Base-by-base conservation (phyloP, 2,797 vertebrate genomes). In the Carapus acus region DNA sequence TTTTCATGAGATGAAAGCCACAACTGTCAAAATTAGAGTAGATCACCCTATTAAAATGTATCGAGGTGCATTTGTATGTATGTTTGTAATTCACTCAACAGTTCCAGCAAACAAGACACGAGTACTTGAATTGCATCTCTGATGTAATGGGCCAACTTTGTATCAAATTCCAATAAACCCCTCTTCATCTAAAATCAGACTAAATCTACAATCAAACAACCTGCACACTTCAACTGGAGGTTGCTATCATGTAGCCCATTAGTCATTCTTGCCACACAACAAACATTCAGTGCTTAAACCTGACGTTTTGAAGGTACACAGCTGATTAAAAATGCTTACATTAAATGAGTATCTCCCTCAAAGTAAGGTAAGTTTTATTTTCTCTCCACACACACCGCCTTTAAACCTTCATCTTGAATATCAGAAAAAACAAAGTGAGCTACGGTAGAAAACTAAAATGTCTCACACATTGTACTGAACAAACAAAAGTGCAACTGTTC, bases 391-490 rank as follows among this genome's bases (percentile, higher is more conserved):
- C 4, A 27, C 2, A 34, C 19, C 34, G 36, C 29, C 16, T 62
- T 60, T 43, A 68, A 58, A 7, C 65, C 77, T 81, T 80, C 79
- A 80, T 82, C 49, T 81, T 27, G 6, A 53, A 69, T 39, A 54
- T 46, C 56, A 52, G 15, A 34, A 16, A 6, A 43, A n/a, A 49
- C 61, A 56, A 33, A n/a, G 34, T 11, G 1, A n/a, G 43, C 7
- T 15, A 45, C 21, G 2, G 44, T 24, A 58, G 5, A 42, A 37
- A 65, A 36, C 2, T 52, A 56, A 43, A 13, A n/a, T 34, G 37
- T 60, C 42, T 34, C 24, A 60, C 36, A 50, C 19, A 67, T 40
- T 24, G 62, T 43, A 36, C 44, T 18, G 44, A 57, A 58, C 65
- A 6, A 54, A 51, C 29, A 75, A 77, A 80, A 79, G 73, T 78